Evolutionary conservation across 2,888 invertebrate species (phyloP).

Genomic region (Leptopterna dolabrata): DNA sequence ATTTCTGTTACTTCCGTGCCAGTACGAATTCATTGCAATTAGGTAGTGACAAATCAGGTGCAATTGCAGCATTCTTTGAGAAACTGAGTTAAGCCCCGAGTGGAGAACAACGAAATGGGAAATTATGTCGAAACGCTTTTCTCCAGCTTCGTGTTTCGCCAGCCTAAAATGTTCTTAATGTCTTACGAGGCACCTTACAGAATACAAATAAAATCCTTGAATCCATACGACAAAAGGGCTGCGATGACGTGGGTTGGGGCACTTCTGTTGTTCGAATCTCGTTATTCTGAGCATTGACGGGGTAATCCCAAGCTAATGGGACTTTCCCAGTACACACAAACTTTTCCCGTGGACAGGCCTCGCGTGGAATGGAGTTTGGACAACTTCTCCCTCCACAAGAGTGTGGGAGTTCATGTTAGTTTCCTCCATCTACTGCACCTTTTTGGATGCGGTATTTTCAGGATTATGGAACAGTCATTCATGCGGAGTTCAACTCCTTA

Average conservation of each 20-base stretch:
- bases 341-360: neutral
- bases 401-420: neutral
- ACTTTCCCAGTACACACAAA: neutral
- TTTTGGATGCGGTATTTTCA: neutral
- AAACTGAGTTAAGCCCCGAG: no score
- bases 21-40: no score
- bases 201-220: neutral
- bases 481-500: no score
- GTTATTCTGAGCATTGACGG: neutral
- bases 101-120: neutral
- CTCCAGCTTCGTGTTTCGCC: neutral
- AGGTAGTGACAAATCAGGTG: no score
- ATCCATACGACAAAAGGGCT: neutral
- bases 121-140: neutral
- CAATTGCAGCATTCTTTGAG: no score
- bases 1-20: no score
- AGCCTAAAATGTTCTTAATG: neutral
- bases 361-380: neutral
- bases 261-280: neutral
- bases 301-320: neutral
- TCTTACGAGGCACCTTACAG: neutral
- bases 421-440: neutral
- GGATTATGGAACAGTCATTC: no score
- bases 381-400: neutral
- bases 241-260: neutral